A percentile compares a stretch with the other conserved stretches of the same genome.
Evolutionary conservation across 2,888 invertebrate species (phyloP).

Genomic region (Eupithecia inturbata): DNA sequence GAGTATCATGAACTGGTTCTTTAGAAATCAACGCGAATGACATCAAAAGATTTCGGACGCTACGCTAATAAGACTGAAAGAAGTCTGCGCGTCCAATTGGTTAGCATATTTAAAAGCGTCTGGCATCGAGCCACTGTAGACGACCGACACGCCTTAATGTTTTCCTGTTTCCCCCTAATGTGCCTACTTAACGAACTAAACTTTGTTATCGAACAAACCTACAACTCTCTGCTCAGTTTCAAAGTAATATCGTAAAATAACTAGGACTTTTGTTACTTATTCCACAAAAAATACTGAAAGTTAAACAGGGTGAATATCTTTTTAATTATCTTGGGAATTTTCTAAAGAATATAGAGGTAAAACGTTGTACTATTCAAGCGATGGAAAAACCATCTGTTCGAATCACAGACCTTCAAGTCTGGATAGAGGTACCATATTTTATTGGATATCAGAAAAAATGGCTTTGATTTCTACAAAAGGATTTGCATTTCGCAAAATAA

Average conservation of each 20-base stretch:
- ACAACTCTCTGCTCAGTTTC: constrained; percentile 67
- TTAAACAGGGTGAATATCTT: constrained; percentile 26
- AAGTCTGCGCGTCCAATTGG: constrained; percentile 74
- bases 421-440: not conserved
- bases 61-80: constrained; percentile 58
- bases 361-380: not conserved
- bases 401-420: not conserved
- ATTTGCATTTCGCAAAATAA: constrained; percentile 66
- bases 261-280: constrained; percentile 56
- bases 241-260: constrained; percentile 69
- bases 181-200: constrained; percentile 81
- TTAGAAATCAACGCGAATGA: constrained; percentile 13
- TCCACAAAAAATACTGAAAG: constrained; percentile 49
- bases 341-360: not conserved
- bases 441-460: not conserved
- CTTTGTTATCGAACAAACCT: constrained; percentile 79
- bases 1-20: not conserved
- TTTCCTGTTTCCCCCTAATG: constrained; percentile 80
- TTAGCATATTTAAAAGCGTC: constrained; percentile 79
- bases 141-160: constrained; percentile 77
- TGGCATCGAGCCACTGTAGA: constrained; percentile 75
- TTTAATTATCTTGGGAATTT: constrained; percentile 12
- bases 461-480: constrained; percentile 54
- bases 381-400: not conserved
- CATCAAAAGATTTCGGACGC: constrained; percentile 57